Evolutionary conservation across 2,797 vertebrate genomes (phyloP).

Genomic region (Cephalopachus bancanus): DNA sequence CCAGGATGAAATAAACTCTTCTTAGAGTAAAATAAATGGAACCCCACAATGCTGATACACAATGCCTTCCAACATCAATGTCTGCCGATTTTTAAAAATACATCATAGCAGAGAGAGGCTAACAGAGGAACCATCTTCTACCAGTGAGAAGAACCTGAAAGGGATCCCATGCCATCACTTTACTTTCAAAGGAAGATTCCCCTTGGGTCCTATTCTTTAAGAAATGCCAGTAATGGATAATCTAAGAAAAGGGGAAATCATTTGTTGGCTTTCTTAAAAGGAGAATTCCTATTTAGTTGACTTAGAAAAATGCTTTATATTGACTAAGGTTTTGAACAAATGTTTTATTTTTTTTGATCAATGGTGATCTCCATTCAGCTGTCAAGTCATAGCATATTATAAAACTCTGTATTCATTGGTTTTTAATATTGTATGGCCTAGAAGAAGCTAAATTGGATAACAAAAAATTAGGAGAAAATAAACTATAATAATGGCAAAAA

Average conservation of each 20-base stretch:
- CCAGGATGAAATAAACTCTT: slow-evolving; percentile 84
- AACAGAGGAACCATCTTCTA: slow-evolving; percentile 73
- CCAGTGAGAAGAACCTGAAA: slow-evolving; percentile 59
- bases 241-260: slow-evolving; percentile 3
- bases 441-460: not conserved
- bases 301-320: slow-evolving; percentile 57
- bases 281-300: slow-evolving; percentile 52
- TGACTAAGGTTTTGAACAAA: slow-evolving; percentile 28
- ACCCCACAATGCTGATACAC: slow-evolving; percentile 82
- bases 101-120: slow-evolving; percentile 79
- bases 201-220: slow-evolving; percentile 46
- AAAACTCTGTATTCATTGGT: not conserved
- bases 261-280: slow-evolving; percentile 38
- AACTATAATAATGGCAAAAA: slow-evolving; percentile 31
- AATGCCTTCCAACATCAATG: slow-evolving; percentile 75
- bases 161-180: not conserved
- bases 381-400: not conserved
- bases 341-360: slow-evolving; percentile 51
- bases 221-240: not conserved
- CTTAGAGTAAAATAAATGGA: slow-evolving; percentile 81
- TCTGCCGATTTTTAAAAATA: slow-evolving; percentile 86
- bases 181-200: slow-evolving; percentile 46
- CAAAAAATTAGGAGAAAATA: slow-evolving; percentile 21
- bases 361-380: slow-evolving; percentile 51
- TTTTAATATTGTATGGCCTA: not conserved